Evolutionary conservation across 2,888 invertebrate genomes (phyloP).

Genomic region (Rhagonycha fulva): DNA sequence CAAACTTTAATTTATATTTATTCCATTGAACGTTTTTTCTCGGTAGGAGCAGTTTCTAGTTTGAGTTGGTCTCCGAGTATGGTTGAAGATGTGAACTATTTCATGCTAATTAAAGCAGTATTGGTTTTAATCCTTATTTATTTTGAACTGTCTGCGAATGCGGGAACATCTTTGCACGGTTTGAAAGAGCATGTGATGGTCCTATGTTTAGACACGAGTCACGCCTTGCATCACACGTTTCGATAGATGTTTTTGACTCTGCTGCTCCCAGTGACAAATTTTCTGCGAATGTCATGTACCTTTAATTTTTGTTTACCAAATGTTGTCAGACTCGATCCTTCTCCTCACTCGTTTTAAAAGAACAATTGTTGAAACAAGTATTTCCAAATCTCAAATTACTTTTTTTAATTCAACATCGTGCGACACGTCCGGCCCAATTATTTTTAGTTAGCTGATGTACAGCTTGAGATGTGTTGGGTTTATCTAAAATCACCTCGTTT

Average conservation of each 20-base stretch:
- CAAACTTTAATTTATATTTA: neutral
- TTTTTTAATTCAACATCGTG: neutral
- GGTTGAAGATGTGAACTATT: neutral
- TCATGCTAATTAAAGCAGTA: slow-evolving; percentile 12
- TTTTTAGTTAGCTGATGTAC: slow-evolving; percentile 22
- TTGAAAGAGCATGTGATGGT: slow-evolving; percentile 29
- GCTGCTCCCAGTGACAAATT: neutral
- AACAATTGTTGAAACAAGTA: neutral
- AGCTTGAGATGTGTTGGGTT: slow-evolving; percentile 25
- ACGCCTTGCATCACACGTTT: slow-evolving; percentile 28
- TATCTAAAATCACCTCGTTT: slow-evolving; percentile 29
- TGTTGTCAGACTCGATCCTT: neutral
- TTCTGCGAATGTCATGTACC: neutral
- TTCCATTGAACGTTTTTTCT: neutral
- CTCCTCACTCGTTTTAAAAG: neutral
- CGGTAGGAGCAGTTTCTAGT: neutral
- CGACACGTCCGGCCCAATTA: slow-evolving; percentile 27
- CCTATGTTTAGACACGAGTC: slow-evolving; percentile 30
- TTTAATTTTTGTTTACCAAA: slow-evolving; percentile 7
- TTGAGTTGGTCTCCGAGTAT: too few relatives aligned
- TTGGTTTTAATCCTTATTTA: slow-evolving; percentile 17
- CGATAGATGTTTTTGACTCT: slow-evolving; percentile 17
- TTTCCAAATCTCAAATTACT: neutral
- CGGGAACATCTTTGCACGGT: slow-evolving; percentile 26
- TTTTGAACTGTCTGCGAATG: slow-evolving; percentile 33